A percentile compares a stretch with the other conserved stretches of the same genome.
phyloP scores from a whole-genome alignment of 2,113 vertebrate genomes.

The Lophius piscatorius region DNA sequence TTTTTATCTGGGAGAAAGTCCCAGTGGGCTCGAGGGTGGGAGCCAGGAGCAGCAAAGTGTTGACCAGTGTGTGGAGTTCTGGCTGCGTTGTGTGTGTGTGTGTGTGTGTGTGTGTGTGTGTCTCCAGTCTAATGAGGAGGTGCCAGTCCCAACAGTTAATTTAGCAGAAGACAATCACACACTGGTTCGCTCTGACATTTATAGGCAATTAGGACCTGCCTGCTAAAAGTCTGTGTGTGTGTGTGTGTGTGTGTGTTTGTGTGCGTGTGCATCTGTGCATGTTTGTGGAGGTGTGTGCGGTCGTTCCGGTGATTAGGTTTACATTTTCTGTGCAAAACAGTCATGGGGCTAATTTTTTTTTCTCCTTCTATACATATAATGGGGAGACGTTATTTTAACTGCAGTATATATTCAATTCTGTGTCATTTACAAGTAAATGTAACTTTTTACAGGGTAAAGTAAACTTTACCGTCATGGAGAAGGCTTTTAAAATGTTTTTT shows the following conservation, averaged over 20 bases:
- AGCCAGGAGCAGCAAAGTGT: constrained; percentile 51
- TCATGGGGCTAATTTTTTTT: constrained; percentile 50
- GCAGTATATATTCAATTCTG: constrained; percentile 36
- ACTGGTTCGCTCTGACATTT: constrained; percentile 75
- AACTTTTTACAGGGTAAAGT: too few species aligned
- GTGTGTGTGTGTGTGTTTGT: constrained; percentile 6
- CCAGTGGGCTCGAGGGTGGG: constrained; percentile 47
- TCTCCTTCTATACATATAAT: constrained; percentile 60
- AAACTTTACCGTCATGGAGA: too few species aligned
- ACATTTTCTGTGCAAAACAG: constrained; percentile 51
- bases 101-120: too few species aligned
- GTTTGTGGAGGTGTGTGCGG: constrained; percentile 19
- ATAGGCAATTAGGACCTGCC: constrained; percentile 75
- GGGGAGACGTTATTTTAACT: constrained; percentile 57
- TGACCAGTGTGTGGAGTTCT: constrained; percentile 65
- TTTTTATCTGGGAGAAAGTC: constrained; percentile 39
- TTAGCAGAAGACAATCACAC: constrained; percentile 67
- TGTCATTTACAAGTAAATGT: constrained; percentile 24
- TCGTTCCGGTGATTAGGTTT: constrained; percentile 39
- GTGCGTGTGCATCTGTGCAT: constrained; percentile 5
- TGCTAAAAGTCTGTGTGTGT: constrained; percentile 48
- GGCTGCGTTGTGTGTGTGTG: constrained; percentile 52
- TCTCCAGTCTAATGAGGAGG: constrained; percentile 74
- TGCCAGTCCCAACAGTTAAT: constrained; percentile 68
- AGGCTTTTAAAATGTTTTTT: too few species aligned